Base-by-base conservation (phyloP, 2,797 vertebrate genomes). In the Galago senegalensis region DNA sequence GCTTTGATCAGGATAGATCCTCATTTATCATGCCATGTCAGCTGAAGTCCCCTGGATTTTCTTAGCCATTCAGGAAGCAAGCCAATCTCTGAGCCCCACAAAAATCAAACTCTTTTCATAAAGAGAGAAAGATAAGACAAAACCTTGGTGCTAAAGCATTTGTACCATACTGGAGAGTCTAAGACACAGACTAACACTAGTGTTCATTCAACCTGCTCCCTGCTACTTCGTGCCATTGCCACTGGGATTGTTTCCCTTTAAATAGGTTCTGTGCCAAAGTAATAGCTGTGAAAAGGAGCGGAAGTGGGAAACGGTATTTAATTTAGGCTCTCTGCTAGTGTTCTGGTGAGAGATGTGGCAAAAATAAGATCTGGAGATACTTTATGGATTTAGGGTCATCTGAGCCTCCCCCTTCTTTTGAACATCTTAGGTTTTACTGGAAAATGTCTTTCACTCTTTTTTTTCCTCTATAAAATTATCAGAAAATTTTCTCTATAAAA, bases 221-320 rank as follows among this genome's bases (percentile, higher is more conserved):
- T 83, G 95, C 72, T 96, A 84, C 65, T 89, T 94, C 60, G 34
- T 95, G 77, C 60, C 84, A 93, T 87, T 94, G 92, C 80, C 83
- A 69, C 8, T 85, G 37, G 93, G 83, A 79, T 20, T 76, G 63
- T 76, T 94, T 94, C 93, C 86, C 87, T 90, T 49, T 79, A 40
- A 95, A 82, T 5, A 90, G n/a, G 53, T 88, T 96, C 67, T 95
- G 67, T 93, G 89, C 79, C 86, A 93, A 92, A 88, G 75, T 20
- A 83, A 80, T 76, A 92, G 49, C 70, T 80, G 75, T 88, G 79
- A 79, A 90, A 94, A 89, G 73, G 46, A 87, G 75, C 82, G 76
- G 27, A 92, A 94, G 77, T n/a, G 82, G 86, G 77, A 94, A 87
- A 87, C 37, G 92, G 40, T 70, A 82, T 92, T 90, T 94, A 85